These are phyloP conservation scores for Panulirus ornatus DNA, from an alignment of 1,140 invertebrate genomes.

Conservation along the genomic window DNA sequence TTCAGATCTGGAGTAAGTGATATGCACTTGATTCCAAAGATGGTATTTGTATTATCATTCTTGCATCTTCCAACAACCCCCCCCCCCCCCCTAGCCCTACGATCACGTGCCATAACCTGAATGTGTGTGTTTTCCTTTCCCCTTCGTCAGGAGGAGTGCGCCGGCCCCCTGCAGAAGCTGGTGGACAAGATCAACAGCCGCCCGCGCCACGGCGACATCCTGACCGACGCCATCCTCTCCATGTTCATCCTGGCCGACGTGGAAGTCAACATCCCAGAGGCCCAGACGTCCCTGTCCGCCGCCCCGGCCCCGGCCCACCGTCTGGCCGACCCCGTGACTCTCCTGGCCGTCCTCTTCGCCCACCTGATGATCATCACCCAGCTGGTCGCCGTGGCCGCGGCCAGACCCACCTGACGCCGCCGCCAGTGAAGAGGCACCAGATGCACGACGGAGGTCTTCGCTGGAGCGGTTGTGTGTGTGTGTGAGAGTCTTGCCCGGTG, in stretches of 20 bases:
- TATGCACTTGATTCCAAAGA: too few species aligned
- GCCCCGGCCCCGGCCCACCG: constrained; percentile 9
- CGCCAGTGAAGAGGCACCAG: background rate
- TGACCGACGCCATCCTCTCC: constrained; percentile 91
- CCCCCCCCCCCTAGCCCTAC: too few species aligned
- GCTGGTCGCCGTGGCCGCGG: too few species aligned
- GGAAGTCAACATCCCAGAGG: constrained; percentile 83
- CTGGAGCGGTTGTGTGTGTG: background rate
- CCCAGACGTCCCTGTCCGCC: constrained; percentile 59
- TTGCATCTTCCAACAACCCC: too few species aligned
- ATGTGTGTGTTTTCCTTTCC: constrained; percentile 72
- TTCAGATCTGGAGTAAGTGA: too few species aligned
- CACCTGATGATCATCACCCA: background rate
- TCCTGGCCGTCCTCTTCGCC: background rate
- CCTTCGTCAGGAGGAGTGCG: constrained; percentile 91
- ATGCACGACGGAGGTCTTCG: background rate
- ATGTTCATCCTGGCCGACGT: constrained; percentile 95
- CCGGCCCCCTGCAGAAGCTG: constrained; percentile 87
- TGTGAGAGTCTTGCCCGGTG: too few species aligned
- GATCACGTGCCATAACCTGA: too few species aligned
- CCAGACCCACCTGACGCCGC: constrained; percentile 19
- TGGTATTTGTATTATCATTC: too few species aligned
- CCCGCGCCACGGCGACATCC: constrained; percentile 86
- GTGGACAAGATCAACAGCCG: constrained; percentile 89
- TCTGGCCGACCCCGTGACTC: background rate